These are phyloP conservation scores for Oreochromis tanganicae DNA, from an alignment of 2,113 vertebrate species.

Conservation along the genomic window DNA sequence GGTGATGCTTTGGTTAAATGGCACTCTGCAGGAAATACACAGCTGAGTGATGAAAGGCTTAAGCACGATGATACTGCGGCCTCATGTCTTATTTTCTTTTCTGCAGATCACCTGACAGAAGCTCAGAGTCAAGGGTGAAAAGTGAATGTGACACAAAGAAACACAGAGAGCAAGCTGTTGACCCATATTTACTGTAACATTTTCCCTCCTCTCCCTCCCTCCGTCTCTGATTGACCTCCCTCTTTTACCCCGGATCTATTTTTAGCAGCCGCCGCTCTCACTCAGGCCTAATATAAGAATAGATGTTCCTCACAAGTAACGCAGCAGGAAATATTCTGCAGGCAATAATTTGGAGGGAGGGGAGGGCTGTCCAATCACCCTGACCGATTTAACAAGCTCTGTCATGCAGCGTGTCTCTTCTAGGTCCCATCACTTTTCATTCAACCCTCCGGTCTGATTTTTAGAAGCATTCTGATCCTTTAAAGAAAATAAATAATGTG, in stretches of 20 bases:
- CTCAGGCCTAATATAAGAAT: slow-evolving; percentile 37
- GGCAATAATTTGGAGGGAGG: background rate
- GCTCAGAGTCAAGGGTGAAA: background rate
- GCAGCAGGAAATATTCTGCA: slow-evolving; percentile 12
- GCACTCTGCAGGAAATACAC: background rate
- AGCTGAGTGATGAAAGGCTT: background rate
- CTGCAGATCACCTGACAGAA: background rate
- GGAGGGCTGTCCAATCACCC: background rate
- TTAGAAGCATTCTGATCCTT: background rate
- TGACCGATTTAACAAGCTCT: background rate
- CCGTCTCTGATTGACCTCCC: slow-evolving; percentile 54
- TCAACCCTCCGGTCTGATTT: background rate
- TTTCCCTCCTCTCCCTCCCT: slow-evolving; percentile 11
- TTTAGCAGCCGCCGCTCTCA: slow-evolving; percentile 53
- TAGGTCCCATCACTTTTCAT: background rate
- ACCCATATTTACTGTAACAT: slow-evolving; percentile 69
- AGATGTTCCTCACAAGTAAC: slow-evolving; percentile 29
- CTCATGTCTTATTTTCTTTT: background rate
- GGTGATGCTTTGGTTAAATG: background rate
- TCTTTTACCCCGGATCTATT: slow-evolving; percentile 66
- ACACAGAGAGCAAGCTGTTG: slow-evolving; percentile 20
- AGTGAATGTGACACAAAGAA: background rate
- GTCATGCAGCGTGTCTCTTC: background rate
- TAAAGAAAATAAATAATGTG: background rate
- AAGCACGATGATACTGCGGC: background rate